Base-by-base conservation (phyloP, 2,888 invertebrate genomes). In the Philaethria dido region DNA sequence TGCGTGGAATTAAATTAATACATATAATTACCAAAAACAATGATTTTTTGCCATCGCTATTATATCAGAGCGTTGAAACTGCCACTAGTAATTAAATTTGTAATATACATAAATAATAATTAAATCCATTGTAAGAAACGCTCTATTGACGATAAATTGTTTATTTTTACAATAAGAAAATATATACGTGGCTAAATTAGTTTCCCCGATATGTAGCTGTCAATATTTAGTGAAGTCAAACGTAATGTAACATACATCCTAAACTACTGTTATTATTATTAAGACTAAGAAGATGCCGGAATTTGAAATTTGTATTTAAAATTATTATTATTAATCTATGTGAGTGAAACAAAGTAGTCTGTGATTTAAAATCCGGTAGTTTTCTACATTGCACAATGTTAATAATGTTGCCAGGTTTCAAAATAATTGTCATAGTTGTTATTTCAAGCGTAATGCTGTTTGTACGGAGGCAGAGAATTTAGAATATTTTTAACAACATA, bases 31-130 rank as follows among this genome's bases (percentile, higher is more conserved):
- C 14, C 42, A 59, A 9, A 59, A 64, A 16, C 59, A 74, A 77
- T 75, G 77, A 80, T 71, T 73, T 78, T 78, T 75, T 77, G 77
- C 82, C 79, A 79, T 81, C 80, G 80, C 79, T 76, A 73, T 77
- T 77, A 78, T 80, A 83, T 82, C 82, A 83, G 84, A 88, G 85
- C 87, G 84, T 88, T 81, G 75, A 87, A 86, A 92, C 92, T 92
- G 92, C 92, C 92, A 92, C 85, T 92, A 92, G 89, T 80, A 85
- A 80, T 80, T 82, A 87, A 81, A 81, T 82, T 81, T 87, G 80
- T 87, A 86, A 87, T 85, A 85, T 84, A 83, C 80, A 84, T 81
- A 78, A 78, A 74, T 80, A 82, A 69, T 64, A 33, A 65, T 83
- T 76, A 79, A 80, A 78, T 77, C 83, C 83, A 83, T 80, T 72